Evolutionary conservation across 2,113 vertebrate species (phyloP), one percentile per base, ranked within the genome.

Genomic region (Lepisosteus oculatus): DNA sequence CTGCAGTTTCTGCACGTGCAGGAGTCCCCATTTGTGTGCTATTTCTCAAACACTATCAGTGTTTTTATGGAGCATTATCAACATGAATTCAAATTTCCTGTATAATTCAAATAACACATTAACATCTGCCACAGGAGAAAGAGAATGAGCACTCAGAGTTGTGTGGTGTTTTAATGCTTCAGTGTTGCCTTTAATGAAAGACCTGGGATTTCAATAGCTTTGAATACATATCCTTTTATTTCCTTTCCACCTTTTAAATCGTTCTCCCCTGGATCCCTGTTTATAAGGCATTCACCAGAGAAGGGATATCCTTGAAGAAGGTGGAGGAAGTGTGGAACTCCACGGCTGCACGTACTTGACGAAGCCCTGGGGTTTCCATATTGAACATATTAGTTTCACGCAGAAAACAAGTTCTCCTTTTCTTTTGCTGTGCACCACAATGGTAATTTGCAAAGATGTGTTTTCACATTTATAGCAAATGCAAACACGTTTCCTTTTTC

Each of bases 391-490:
- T 59, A 59, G 11, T 13, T 12, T 4, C 11, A n/a, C 29, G 29
- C 13, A 4, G 11, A 12, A 59, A 12, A 13, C n/a, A 14, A 59
- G 56, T 14, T 12, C 12, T n/a, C 2, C 56, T 59, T 13, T 59
- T 4, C 56, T 4, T 59, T 59, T 59, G n/a, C 56, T 59, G 56
- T 17, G 3, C 65, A 47, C 65, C 44, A 17, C 43, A 14, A 65
- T 17, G n/a, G 13, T 11, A 67, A 9, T 66, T 67, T 67, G 65
- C 14, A 44, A 17, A 17, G 45, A 67, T 14, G 14, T 17, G 42
- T 67, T 67, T 67, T 45, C 65, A 45, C 44, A 47, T 45, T 45
- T 67, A 67, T 14, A 45, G 64, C 44, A 17, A 67, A 67, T 47
- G 47, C 42, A 17, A n/a, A 5, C 45, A 13, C 6, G 43, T 51